Evolutionary conservation across 2,888 invertebrate genomes (phyloP), one percentile per base, ranked within the genome.

Genomic region (Malthinus seriepunctatus): DNA sequence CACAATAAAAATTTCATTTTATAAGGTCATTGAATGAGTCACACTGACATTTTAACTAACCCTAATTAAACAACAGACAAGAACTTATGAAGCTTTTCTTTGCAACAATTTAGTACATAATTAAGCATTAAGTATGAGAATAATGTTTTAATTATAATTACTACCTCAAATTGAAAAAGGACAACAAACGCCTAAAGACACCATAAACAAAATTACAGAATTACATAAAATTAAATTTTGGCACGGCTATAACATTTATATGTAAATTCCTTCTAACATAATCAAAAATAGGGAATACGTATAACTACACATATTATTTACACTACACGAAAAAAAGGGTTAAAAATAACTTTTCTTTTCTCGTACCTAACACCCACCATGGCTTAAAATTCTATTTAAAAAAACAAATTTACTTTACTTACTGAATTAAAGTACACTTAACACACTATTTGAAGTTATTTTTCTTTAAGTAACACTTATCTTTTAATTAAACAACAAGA

Each of bases 1-100:
- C 42, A 51, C 56, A 52, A 55, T 51, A 55, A 60, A 54, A 60
- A 60, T 56, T 55, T 38, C 51, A 45, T 61, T 60, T 60, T 53
- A 56, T 61, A 62, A 62, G 62, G 62, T 62, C 62, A 62, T 34
- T 14, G 49, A 10, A 52, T 62, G 62, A 62, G 50, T 62, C 62
- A 62, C 57, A 15, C 14, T 56, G 61, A 60, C 61, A 57, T 56
- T 61, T 61, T 57, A 61, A 53, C 38, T 54, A 48, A 42, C 15
- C 42, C 44, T 54, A 61, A 61, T 61, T 61, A 47, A 48, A 50
- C 32, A 34, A 15, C 23, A 32, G 34, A 50, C 32, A 32, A 33
- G 38, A 33, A 14, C 46, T 44, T 12, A 52, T 33, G 33, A 47
- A 38, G 39, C 3, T 15, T 32, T 33, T 52, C 14, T 32, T 5